These are phyloP conservation scores for Agonopterix arenella DNA, from an alignment of 2,888 invertebrate species.

Conservation along the genomic window DNA sequence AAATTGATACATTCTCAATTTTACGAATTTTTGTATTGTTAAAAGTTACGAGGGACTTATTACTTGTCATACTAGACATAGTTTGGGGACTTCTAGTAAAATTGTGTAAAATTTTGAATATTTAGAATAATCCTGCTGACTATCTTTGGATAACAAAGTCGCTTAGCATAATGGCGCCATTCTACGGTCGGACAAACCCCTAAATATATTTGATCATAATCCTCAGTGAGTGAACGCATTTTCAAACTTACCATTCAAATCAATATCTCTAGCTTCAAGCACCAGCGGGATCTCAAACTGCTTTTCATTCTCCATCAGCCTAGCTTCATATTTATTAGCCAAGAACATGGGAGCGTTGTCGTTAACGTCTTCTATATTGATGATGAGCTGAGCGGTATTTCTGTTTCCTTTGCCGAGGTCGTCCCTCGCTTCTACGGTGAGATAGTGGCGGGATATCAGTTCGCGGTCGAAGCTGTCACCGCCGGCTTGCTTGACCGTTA, in stretches of 20 bases:
- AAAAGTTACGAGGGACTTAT: no score
- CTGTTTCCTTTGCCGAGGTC: slow-evolving; percentile 84
- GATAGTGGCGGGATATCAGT: slow-evolving; percentile 86
- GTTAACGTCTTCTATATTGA: slow-evolving; percentile 91
- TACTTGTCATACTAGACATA: no score
- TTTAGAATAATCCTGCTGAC: no score
- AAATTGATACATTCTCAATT: no score
- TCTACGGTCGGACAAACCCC: no score
- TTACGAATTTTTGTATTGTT: no score
- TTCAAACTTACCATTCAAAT: slow-evolving; percentile 83
- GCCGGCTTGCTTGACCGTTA: slow-evolving; percentile 86
- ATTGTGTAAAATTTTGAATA: no score
- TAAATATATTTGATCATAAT: background rate
- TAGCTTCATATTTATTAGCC: slow-evolving; percentile 88
- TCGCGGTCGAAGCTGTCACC: slow-evolving; percentile 91
- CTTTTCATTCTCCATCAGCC: slow-evolving; percentile 88
- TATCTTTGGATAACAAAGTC: no score
- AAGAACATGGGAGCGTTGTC: slow-evolving; percentile 93
- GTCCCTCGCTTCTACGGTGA: slow-evolving; percentile 94
- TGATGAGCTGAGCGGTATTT: slow-evolving; percentile 88
- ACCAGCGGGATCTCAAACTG: slow-evolving; percentile 86
- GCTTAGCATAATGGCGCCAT: no score
- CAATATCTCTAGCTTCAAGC: slow-evolving; percentile 89
- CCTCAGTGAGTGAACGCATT: background rate
- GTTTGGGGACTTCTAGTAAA: no score